These are phyloP conservation scores for Patagioenas fasciata DNA, from an alignment of 2,113 vertebrate species.

Conservation along the genomic window DNA sequence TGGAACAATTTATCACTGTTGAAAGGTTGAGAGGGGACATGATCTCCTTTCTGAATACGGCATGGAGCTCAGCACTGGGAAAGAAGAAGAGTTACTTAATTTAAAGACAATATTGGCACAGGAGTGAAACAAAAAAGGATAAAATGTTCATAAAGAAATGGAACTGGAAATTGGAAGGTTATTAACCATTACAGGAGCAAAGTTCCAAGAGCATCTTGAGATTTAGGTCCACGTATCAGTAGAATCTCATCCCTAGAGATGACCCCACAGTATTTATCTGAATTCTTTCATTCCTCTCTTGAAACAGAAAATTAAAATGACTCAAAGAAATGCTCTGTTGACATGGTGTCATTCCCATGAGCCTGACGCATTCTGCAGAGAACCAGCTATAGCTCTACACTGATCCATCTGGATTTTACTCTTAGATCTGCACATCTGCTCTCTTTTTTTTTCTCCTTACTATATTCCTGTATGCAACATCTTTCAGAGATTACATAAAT, in stretches of 20 bases:
- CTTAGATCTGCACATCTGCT: neutral
- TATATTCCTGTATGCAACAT: neutral
- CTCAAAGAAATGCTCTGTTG: neutral
- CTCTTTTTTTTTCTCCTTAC: neutral
- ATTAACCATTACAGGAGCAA: neutral
- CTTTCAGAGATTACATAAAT: conserved; percentile 9
- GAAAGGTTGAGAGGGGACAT: neutral
- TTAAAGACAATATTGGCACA: neutral
- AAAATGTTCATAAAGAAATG: neutral
- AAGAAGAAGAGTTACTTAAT: neutral
- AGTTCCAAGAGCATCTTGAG: neutral
- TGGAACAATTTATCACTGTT: neutral
- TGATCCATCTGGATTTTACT: neutral
- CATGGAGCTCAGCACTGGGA: neutral
- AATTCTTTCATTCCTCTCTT: neutral
- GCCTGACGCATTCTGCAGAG: neutral
- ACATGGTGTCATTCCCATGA: neutral
- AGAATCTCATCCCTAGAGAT: neutral
- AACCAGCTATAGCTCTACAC: neutral
- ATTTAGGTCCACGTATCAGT: neutral
- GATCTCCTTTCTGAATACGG: neutral
- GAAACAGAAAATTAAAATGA: neutral
- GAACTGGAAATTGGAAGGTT: neutral
- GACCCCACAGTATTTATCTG: neutral
- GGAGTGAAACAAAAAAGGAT: neutral